Percentiles rank a stretch among this genome's conserved stretches.
phyloP scores from a whole-genome alignment of 2,797 vertebrate species.

The Heteromormyrus szaboi region DNA sequence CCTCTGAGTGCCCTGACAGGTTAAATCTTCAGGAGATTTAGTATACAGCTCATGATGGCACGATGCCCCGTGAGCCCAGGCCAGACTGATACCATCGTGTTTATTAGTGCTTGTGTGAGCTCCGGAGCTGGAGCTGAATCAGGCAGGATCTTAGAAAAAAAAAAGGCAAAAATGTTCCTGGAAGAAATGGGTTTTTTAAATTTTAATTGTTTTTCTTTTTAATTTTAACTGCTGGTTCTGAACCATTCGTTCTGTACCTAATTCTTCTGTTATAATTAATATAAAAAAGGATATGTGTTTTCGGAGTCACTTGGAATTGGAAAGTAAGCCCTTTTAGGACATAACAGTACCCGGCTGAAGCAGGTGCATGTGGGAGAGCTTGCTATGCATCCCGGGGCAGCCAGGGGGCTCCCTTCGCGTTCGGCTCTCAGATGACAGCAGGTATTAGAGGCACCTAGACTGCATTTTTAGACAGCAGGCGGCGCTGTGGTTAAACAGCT shows the following conservation, averaged over 20 bases:
- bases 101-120: slow-evolving; percentile 53
- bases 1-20: slow-evolving; percentile 51
- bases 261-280: background rate
- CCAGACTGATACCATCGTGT: slow-evolving; percentile 64
- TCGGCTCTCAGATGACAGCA: background rate
- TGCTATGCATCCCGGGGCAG: background rate
- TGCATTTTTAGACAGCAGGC: background rate
- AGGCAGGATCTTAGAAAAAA: background rate
- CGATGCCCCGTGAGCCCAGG: slow-evolving; percentile 49
- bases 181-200: background rate
- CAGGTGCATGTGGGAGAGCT: background rate
- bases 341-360: background rate
- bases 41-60: slow-evolving; percentile 58
- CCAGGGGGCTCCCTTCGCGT: background rate
- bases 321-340: background rate
- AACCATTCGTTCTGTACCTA: background rate
- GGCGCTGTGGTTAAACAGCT: background rate
- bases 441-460: background rate
- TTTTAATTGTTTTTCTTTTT: background rate
- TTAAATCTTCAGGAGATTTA: slow-evolving; percentile 48
- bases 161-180: background rate
- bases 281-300: background rate
- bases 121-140: slow-evolving; percentile 25
- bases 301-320: background rate
- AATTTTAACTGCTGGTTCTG: background rate